phyloP scores from a whole-genome alignment of 2,113 vertebrate species.

The Oryzias celebensis region DNA sequence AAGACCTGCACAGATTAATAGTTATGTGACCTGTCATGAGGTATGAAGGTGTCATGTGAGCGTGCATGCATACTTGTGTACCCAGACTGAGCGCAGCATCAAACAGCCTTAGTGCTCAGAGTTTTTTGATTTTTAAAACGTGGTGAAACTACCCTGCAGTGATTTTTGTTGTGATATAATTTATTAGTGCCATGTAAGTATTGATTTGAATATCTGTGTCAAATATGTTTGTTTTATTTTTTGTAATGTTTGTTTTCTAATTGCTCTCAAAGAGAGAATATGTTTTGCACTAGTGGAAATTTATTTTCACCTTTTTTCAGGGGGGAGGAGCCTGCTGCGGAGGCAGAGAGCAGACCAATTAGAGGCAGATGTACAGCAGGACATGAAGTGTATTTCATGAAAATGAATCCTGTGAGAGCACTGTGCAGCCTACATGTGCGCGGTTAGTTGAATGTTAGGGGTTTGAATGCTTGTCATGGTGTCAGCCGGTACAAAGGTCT shows the following conservation, averaged over 20 bases:
- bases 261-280: slow-evolving; percentile 61
- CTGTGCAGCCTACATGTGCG: slow-evolving; percentile 17
- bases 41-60: slow-evolving; percentile 4
- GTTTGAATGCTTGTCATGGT: slow-evolving; percentile 35
- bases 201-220: slow-evolving; percentile 24
- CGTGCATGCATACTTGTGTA: slow-evolving; percentile 8
- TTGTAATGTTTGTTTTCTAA: slow-evolving; percentile 36
- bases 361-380: slow-evolving; percentile 23
- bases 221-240: slow-evolving; percentile 37
- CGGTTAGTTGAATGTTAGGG: slow-evolving; percentile 29
- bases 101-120: slow-evolving; percentile 46
- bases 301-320: slow-evolving; percentile 58
- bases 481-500: slow-evolving; percentile 20
- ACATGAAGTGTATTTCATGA: slow-evolving; percentile 5
- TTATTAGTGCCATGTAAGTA: slow-evolving; percentile 57
- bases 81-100: slow-evolving; percentile 15
- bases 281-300: slow-evolving; percentile 68
- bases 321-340: slow-evolving; percentile 20
- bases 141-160: slow-evolving; percentile 13
- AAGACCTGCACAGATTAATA: slow-evolving; percentile 14
- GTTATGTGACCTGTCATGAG: background rate
- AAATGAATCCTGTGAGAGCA: slow-evolving; percentile 13
- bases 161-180: slow-evolving; percentile 39
- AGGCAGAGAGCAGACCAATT: slow-evolving; percentile 15
- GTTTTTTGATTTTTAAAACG: background rate